Conservation (phyloP, 2,797 vertebrate species). For the Macropus fuliginosus region DNA sequence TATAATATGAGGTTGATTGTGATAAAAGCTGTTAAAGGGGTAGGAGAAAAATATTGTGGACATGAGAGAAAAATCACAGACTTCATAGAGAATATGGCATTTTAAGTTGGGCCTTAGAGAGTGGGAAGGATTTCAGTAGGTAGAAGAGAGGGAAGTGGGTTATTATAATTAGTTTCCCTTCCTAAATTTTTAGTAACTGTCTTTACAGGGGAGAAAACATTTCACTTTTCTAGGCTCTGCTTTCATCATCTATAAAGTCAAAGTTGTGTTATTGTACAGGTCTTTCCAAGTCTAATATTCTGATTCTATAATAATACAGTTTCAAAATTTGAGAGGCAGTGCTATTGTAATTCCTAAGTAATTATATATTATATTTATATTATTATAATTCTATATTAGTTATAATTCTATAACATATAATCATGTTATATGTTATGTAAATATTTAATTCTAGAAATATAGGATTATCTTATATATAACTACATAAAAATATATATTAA, state of each 20-base stretch:
- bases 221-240: neutral
- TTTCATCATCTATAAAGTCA: neutral
- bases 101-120: conserved; percentile 29
- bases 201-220: neutral
- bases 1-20: conserved; percentile 24
- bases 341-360: neutral
- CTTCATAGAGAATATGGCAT: neutral
- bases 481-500: neutral
- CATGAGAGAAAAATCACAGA: conserved; percentile 25
- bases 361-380: neutral
- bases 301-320: neutral
- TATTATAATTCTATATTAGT: neutral
- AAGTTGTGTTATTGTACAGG: neutral
- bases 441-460: neutral
- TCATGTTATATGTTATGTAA: neutral
- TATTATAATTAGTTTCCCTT: neutral
- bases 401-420: neutral
- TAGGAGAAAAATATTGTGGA: conserved; percentile 3
- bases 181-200: neutral
- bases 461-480: neutral
- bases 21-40: conserved; percentile 27
- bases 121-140: conserved; percentile 25
- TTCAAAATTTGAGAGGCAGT: neutral
- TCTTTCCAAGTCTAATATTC: neutral
- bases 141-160: neutral